phyloP scores from a whole-genome alignment of 2,888 invertebrate genomes.

The Marronus borbonicus region DNA sequence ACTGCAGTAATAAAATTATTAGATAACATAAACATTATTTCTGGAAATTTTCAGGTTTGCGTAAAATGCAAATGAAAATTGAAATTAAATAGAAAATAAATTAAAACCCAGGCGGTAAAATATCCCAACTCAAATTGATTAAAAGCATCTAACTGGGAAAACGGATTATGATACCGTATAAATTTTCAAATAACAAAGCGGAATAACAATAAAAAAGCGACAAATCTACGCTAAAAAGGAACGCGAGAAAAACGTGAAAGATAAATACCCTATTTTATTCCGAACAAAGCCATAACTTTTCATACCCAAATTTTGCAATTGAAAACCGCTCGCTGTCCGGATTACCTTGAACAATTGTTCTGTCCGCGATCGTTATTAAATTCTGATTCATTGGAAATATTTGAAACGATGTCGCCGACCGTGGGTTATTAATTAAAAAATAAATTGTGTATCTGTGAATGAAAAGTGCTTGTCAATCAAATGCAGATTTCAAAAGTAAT shows the following conservation, averaged over 20 bases:
- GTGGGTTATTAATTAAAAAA: constrained; percentile 58
- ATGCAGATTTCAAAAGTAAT: constrained; percentile 38
- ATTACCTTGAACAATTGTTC: constrained; percentile 33
- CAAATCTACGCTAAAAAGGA: neutral
- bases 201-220: constrained; percentile 8
- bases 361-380: constrained; percentile 52
- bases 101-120: too few relatives aligned
- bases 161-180: constrained; percentile 4
- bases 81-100: too few relatives aligned
- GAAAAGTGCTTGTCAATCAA: constrained; percentile 38
- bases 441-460: constrained; percentile 52
- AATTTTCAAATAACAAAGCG: constrained; percentile 19
- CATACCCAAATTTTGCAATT: constrained; percentile 36
- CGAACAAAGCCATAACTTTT: constrained; percentile 29
- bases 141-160: neutral
- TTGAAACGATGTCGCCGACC: constrained; percentile 57
- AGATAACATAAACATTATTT: too few relatives aligned
- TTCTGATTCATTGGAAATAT: constrained; percentile 61
- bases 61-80: too few relatives aligned
- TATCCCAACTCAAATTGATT: neutral
- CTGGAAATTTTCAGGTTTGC: too few relatives aligned
- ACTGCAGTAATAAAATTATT: too few relatives aligned
- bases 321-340: constrained; percentile 27
- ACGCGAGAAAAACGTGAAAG: constrained; percentile 18
- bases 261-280: constrained; percentile 30